These are phyloP conservation scores for Heliconius charithonia DNA, from an alignment of 2,888 invertebrate genomes.

Conservation along the genomic window DNA sequence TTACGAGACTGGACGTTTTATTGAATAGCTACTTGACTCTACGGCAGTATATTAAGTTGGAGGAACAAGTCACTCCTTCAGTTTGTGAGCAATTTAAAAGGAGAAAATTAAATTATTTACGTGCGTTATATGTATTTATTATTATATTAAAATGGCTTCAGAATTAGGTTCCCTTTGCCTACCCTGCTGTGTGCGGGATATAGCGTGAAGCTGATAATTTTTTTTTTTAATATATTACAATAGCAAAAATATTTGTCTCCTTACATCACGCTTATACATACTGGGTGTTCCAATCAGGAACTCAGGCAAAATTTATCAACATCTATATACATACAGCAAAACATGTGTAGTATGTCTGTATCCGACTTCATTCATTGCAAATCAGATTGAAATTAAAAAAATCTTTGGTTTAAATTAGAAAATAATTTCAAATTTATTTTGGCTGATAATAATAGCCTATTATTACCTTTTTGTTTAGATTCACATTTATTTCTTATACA, in stretches of 20 bases:
- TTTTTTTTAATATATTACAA: not conserved
- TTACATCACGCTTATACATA: too few species aligned
- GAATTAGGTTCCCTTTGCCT: too few species aligned
- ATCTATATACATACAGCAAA: constrained; percentile 15
- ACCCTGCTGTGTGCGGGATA: not conserved
- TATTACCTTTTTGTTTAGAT: not conserved
- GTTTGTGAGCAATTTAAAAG: constrained; percentile 49
- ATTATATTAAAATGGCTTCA: too few species aligned
- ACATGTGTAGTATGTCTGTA: not conserved
- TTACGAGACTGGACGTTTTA: constrained; percentile 75
- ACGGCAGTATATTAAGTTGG: constrained; percentile 59
- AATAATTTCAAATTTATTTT: too few species aligned
- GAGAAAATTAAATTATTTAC: not conserved
- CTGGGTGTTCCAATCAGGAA: too few species aligned
- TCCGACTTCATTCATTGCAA: not conserved
- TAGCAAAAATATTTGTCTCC: not conserved
- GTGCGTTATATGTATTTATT: too few species aligned
- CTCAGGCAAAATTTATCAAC: constrained; percentile 37
- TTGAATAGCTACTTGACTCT: constrained; percentile 75
- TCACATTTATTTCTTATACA: not conserved
- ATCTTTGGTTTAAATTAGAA: too few species aligned
- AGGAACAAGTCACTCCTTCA: constrained; percentile 23
- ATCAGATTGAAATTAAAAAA: constrained; percentile 11
- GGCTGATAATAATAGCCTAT: too few species aligned
- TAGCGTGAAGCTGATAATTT: too few species aligned